Evolutionary conservation across 2,888 invertebrate genomes (phyloP), one percentile per base, ranked within the genome.

Genomic region (Sialis lutaria): DNA sequence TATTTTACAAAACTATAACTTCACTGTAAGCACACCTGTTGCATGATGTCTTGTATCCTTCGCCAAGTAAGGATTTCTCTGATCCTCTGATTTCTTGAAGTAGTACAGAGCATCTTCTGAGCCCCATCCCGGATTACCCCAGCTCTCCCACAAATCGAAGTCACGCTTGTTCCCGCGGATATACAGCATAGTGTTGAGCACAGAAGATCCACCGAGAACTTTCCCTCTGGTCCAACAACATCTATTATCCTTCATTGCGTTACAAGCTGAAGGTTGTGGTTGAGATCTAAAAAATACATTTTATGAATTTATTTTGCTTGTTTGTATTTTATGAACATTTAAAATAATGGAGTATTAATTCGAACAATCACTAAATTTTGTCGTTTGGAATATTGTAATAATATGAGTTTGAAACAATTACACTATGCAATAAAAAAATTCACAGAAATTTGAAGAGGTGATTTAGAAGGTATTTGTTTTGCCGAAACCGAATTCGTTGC

Each of bases 201-300:
- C 87, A 37, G 86, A 86, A 5, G 85, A 86, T 0, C 92, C 92
- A 0, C 90, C 91, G 1, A 91, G 67, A 1, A 86, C 79, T 67
- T 90, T 90, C 43, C 93, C 92, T 49, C 90, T 74, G 0, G 91
- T 90, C 90, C 90, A 91, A 57, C 82, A 80, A 58, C 88, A 88
- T 40, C 87, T 74, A 56, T 81, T 75, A 58, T 87, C 87, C 46
- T 77, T 69, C 87, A 89, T 88, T 0, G 88, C 89, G 60, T 86
- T 84, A 53, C 89, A 90, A 0, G 89, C 89, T 0, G 83, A 75
- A 42, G 75, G 70, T 64, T 86, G 85, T 0, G 89, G 83, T 61
- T 90, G 87, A 0, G 90, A 81, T 54, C 88, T 83, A 34, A 12
- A 13, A 39, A 12, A 48, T 13, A 10, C 9, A 40, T 12, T 4